A percentile compares a stretch with the other conserved stretches of the same genome.
Conservation (phyloP, 2,113 vertebrate genomes). For the Otocyon megalotis region DNA sequence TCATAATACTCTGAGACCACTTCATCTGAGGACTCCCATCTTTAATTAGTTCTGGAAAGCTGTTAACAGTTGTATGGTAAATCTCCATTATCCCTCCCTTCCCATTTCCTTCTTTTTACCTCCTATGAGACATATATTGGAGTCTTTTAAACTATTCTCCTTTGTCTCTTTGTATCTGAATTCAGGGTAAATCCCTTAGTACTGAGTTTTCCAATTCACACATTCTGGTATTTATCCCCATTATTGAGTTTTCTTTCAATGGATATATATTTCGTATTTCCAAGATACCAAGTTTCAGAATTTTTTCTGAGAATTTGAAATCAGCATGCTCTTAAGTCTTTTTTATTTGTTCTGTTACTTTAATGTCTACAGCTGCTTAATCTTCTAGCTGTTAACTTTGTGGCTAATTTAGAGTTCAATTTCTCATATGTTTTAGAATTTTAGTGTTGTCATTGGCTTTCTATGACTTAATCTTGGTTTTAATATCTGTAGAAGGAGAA, state of each 20-base stretch:
- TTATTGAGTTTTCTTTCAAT: not conserved
- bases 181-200: not conserved
- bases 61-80: not conserved
- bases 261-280: not conserved
- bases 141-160: not conserved
- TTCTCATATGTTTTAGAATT: not conserved
- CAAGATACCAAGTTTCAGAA: not conserved
- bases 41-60: slow-evolving; percentile 46
- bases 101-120: not conserved
- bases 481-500: not conserved
- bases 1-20: not conserved
- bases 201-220: not conserved
- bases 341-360: slow-evolving; percentile 22
- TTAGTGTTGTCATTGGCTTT: not conserved
- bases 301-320: not conserved
- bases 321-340: not conserved
- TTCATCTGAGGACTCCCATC: not conserved
- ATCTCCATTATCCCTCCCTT: not conserved
- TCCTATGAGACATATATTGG: not conserved
- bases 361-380: not conserved
- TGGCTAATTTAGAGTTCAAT: not conserved
- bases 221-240: not conserved
- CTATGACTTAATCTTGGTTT: not conserved
- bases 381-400: not conserved
- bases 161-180: not conserved